Conservation (phyloP, 2,113 vertebrate species). For the Labeo rohita region DNA sequence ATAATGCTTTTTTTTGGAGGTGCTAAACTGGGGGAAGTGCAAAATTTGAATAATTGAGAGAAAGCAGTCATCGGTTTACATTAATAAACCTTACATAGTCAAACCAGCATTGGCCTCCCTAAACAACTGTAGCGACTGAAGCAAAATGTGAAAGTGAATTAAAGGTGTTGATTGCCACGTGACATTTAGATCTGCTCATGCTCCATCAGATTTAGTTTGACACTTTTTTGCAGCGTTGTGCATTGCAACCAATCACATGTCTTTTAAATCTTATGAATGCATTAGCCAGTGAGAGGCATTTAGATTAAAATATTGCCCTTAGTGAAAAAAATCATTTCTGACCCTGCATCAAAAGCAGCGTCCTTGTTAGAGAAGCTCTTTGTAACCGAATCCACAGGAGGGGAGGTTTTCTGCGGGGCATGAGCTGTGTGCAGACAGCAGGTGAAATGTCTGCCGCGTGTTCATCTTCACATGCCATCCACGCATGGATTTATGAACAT, state of each 20-base stretch:
- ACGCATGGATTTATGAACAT: conserved; percentile 57
- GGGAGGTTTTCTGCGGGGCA: conserved; percentile 35
- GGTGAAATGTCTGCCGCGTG: conserved; percentile 49
- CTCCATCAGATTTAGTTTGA: not conserved
- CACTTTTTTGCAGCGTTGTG: not conserved
- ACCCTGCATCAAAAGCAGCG: not conserved
- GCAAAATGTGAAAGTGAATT: not conserved
- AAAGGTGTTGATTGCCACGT: no score
- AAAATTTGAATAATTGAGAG: not conserved
- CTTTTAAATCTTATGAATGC: not conserved
- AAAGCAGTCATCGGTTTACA: not conserved
- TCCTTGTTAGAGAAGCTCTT: conserved; percentile 22
- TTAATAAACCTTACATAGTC: not conserved
- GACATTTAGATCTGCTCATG: not conserved
- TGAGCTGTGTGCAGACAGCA: conserved; percentile 45
- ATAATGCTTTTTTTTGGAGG: conserved; percentile 4
- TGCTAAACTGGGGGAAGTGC: not conserved
- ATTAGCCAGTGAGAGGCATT: not conserved
- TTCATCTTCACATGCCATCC: conserved; percentile 47
- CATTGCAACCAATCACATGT: not conserved
- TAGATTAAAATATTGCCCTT: not conserved
- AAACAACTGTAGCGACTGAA: not conserved
- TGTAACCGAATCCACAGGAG: conserved; percentile 18
- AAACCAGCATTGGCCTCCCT: not conserved
- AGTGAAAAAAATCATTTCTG: not conserved